Evolutionary conservation across 2,113 vertebrate species (phyloP).

Genomic region (Planiliza haematocheilus): DNA sequence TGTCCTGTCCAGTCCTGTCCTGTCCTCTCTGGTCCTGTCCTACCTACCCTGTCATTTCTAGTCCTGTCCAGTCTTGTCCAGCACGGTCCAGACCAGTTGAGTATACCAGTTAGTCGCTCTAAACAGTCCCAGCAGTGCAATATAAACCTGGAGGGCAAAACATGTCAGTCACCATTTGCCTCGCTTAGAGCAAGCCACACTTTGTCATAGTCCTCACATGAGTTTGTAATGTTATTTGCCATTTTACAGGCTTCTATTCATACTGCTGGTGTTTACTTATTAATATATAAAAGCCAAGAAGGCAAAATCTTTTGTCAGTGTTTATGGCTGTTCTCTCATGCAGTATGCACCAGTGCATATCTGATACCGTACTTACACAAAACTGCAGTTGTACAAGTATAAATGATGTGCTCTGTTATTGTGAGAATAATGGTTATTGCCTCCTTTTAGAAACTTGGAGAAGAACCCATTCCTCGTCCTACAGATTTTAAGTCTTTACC

Average conservation of each 20-base stretch:
- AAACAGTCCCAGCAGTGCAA: background rate
- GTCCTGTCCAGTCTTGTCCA: background rate
- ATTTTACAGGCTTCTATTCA: slow-evolving; percentile 2
- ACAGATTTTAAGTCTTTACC: background rate
- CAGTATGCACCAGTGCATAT: no score
- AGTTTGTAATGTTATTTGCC: background rate
- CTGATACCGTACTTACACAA: no score
- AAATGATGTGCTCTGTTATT: background rate
- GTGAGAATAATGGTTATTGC: background rate
- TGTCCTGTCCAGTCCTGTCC: no score
- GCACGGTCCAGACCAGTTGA: no score
- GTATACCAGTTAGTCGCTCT: no score
- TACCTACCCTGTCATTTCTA: no score
- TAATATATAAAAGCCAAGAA: background rate
- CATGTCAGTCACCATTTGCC: background rate
- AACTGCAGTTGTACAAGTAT: background rate
- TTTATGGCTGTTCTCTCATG: no score
- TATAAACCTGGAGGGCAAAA: background rate
- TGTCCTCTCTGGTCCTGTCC: no score
- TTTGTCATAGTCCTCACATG: background rate
- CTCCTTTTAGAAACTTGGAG: background rate
- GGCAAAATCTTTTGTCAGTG: no score
- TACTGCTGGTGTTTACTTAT: background rate
- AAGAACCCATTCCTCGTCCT: background rate
- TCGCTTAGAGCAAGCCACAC: background rate